Percentiles rank a stretch among this genome's conserved stretches.
Evolutionary conservation across 1,140 invertebrate genomes (phyloP).

Genomic region (Charaxes varanes): DNA sequence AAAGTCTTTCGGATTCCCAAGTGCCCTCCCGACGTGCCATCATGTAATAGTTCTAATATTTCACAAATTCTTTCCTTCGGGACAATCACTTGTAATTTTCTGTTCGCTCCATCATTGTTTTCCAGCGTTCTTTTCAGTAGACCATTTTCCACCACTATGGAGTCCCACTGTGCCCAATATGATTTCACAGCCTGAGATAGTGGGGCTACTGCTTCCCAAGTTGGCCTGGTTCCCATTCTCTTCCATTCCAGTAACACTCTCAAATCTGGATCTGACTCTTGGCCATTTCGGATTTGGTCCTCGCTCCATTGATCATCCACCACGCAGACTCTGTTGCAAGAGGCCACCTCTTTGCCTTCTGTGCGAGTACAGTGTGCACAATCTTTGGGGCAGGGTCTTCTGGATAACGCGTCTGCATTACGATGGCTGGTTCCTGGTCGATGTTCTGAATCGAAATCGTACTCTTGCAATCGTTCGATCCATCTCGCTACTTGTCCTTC

Average conservation of each 20-base stretch:
- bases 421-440: constrained; percentile 4
- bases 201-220: no score
- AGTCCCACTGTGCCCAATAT: no score
- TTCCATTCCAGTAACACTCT: no score
- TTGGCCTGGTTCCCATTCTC: no score
- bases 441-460: constrained; percentile 1
- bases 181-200: no score
- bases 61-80: not conserved
- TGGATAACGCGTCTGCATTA: constrained; percentile 18
- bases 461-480: constrained; percentile 19
- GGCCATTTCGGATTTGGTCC: no score
- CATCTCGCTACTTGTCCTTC: constrained; percentile 17
- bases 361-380: constrained; percentile 11
- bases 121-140: no score
- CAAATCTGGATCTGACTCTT: no score
- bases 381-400: constrained; percentile 10
- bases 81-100: not conserved
- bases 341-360: constrained; percentile 2
- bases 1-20: constrained; percentile 9
- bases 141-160: no score
- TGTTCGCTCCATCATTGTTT: not conserved
- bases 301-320: no score
- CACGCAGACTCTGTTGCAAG: no score
- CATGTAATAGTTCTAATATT: not conserved
- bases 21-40: constrained; percentile 8